Percentiles rank a stretch among this genome's conserved stretches.
phyloP scores from a whole-genome alignment of 1,140 invertebrate species.

The Aleiodes sp. region DNA sequence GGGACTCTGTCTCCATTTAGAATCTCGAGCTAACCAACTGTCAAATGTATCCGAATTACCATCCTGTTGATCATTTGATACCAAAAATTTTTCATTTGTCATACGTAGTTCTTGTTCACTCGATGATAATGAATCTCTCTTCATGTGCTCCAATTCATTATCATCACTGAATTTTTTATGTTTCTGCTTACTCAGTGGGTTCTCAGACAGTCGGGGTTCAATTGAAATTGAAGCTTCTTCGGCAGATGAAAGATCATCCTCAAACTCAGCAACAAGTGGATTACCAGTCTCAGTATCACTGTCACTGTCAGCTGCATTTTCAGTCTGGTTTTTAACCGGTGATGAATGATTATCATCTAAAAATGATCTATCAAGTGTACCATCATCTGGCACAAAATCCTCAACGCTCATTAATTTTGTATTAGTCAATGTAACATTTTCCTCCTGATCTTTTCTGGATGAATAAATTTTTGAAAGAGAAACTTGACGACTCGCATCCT shows the following conservation, averaged over 20 bases:
- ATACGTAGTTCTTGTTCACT: conserved; percentile 59
- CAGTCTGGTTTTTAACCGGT: conserved; percentile 61
- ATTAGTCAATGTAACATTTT: conserved; percentile 37
- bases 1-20: conserved; percentile 71
- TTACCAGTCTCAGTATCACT: conserved; percentile 84
- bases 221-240: conserved; percentile 61
- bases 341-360: conserved; percentile 74
- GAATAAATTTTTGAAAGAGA: neutral
- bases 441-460: conserved; percentile 45
- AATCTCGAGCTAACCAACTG: conserved; percentile 68
- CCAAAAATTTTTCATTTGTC: conserved; percentile 52
- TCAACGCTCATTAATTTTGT: conserved; percentile 73
- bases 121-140: conserved; percentile 59
- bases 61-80: conserved; percentile 62
- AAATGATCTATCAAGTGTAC: conserved; percentile 81
- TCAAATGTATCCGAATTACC: conserved; percentile 68
- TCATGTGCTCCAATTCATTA: conserved; percentile 42
- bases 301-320: conserved; percentile 48
- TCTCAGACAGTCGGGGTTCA: conserved; percentile 56
- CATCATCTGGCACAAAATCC: conserved; percentile 87
- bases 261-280: conserved; percentile 86
- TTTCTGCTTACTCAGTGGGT: conserved; percentile 62
- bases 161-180: conserved; percentile 42
- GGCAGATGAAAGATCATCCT: conserved; percentile 85
- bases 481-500: too few species aligned